A percentile compares a stretch with the other conserved stretches of the same genome.
These are phyloP conservation scores for Tortricodes alternella DNA, from an alignment of 2,888 invertebrate species.

Conservation along the genomic window DNA sequence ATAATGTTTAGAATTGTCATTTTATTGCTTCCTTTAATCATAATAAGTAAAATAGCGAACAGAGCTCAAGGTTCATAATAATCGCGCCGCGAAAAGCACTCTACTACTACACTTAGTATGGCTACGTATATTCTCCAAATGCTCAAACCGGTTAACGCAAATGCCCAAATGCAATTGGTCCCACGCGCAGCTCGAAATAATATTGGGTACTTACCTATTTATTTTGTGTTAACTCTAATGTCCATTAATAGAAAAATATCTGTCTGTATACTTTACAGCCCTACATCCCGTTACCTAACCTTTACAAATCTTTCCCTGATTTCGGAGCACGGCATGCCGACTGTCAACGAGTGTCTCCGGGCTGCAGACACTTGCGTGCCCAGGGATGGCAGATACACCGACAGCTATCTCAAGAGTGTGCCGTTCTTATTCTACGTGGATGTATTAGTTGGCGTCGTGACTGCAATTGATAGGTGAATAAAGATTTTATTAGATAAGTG, in stretches of 20 bases:
- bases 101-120: too few species aligned
- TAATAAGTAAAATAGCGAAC: too few species aligned
- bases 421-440: conserved; percentile 86
- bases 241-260: not conserved
- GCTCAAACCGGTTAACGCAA: too few species aligned
- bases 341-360: conserved; percentile 60
- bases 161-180: too few species aligned
- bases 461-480: conserved; percentile 80
- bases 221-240: too few species aligned
- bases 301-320: conserved; percentile 88
- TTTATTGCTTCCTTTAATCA: too few species aligned
- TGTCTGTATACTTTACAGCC: conserved; percentile 46
- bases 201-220: too few species aligned
- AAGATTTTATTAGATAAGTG: not conserved
- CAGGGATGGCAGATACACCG: conserved; percentile 77
- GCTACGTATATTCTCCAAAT: too few species aligned
- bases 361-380: conserved; percentile 78
- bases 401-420: conserved; percentile 80
- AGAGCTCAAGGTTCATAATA: too few species aligned
- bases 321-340: conserved; percentile 85
- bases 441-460: conserved; percentile 83
- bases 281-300: conserved; percentile 71
- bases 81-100: too few species aligned
- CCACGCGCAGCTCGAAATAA: too few species aligned
- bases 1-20: too few species aligned